These are phyloP conservation scores for Saiga tatarica DNA, from an alignment of 2,113 vertebrate species.

Conservation along the genomic window DNA sequence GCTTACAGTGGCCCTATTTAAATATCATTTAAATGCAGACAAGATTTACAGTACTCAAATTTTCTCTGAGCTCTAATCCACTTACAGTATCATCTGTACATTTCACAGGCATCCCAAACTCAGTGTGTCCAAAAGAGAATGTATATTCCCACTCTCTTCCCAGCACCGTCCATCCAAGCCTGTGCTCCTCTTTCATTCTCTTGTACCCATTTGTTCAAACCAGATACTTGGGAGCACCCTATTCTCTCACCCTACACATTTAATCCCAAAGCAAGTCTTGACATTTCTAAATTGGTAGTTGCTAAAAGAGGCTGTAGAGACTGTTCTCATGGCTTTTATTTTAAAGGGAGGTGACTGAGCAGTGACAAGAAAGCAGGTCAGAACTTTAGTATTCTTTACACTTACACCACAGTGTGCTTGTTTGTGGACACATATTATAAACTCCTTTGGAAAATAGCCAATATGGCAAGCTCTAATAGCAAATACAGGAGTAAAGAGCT, in stretches of 20 bases:
- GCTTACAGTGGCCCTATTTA: background rate
- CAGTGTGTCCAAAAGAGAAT: background rate
- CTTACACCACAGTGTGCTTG: background rate
- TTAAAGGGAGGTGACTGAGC: background rate
- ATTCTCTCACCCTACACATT: background rate
- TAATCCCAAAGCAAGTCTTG: background rate
- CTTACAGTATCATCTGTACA: background rate
- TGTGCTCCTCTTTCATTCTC: background rate
- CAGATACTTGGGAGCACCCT: background rate
- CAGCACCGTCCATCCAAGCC: background rate
- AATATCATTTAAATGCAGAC: background rate
- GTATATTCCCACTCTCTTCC: background rate
- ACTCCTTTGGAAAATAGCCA: background rate
- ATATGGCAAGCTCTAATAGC: background rate
- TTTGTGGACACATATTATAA: background rate
- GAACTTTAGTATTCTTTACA: background rate
- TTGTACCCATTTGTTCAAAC: background rate
- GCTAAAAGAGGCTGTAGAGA: background rate
- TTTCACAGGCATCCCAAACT: background rate
- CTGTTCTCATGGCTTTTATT: background rate
- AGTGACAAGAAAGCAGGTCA: background rate
- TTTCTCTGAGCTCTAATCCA: background rate
- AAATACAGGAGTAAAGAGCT: background rate
- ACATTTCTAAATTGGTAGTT: background rate
- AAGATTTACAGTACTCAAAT: background rate